Conservation (phyloP, 2,888 invertebrate species). For the Andrena bucephala region DNA sequence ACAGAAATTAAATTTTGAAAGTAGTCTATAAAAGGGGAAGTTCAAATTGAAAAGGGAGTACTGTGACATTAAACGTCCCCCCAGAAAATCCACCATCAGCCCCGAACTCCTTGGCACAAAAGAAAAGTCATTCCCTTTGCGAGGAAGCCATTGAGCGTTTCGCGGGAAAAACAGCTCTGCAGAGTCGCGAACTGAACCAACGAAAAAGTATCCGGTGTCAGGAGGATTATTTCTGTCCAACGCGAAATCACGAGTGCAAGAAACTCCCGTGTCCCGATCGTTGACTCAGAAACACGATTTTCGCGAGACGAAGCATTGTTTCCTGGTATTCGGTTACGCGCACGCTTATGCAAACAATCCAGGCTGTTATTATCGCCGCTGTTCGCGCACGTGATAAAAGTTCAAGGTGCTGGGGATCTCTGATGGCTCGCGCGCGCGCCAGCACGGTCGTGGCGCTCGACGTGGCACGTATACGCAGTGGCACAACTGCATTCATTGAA, state of each 20-base stretch:
- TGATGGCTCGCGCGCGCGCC: conserved; percentile 11
- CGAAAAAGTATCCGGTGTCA: conserved; percentile 40
- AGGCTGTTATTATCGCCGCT: conserved; percentile 53
- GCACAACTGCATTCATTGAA: neutral
- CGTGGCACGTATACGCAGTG: neutral
- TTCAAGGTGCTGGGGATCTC: conserved; percentile 65
- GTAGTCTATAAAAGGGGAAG: too few relatives aligned
- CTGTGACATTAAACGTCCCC: too few relatives aligned
- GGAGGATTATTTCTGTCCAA: conserved; percentile 49
- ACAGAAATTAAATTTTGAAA: too few relatives aligned
- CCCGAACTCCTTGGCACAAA: too few relatives aligned
- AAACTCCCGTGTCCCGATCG: conserved; percentile 49
- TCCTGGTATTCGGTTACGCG: conserved; percentile 65
- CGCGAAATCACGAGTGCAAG: conserved; percentile 56
- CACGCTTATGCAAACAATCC: conserved; percentile 63
- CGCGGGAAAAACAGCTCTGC: conserved; percentile 17
- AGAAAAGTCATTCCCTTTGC: too few relatives aligned
- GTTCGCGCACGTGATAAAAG: conserved; percentile 65
- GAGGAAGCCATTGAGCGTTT: neutral
- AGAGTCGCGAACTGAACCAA: neutral
- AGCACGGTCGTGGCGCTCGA: neutral
- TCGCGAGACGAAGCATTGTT: conserved; percentile 58
- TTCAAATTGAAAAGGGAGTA: too few relatives aligned
- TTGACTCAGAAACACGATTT: conserved; percentile 60
- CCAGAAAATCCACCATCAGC: too few relatives aligned